Evolutionary conservation across 1,140 invertebrate genomes (phyloP).

Genomic region (Trichoplusia ni): DNA sequence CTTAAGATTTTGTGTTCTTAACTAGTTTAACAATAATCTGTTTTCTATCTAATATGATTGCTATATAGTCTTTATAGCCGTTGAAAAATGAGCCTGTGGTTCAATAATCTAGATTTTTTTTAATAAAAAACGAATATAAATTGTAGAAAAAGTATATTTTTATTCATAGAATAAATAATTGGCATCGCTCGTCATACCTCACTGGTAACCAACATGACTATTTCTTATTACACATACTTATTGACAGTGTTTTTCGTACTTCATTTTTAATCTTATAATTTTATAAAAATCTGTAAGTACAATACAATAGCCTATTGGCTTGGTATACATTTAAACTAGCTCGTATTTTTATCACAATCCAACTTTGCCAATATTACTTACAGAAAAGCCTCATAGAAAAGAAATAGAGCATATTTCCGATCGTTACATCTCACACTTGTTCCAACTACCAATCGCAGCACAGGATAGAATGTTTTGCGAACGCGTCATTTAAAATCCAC

Average conservation of each 20-base stretch:
- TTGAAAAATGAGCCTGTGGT: too few relatives aligned
- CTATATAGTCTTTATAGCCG: too few relatives aligned
- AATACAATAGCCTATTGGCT: not conserved
- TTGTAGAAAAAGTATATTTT: constrained; percentile 46
- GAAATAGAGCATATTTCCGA: constrained; percentile 20
- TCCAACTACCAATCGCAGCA: not conserved
- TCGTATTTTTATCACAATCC: constrained; percentile 13
- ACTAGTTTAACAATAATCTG: too few relatives aligned
- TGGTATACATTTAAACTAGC: constrained; percentile 5
- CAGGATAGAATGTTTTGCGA: not conserved
- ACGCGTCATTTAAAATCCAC: not conserved
- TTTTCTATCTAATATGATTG: too few relatives aligned
- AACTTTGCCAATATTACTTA: constrained; percentile 15
- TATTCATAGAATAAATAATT: constrained; percentile 78
- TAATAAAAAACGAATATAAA: constrained; percentile 27
- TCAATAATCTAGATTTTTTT: too few relatives aligned
- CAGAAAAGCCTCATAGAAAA: constrained; percentile 15
- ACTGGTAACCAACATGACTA: constrained; percentile 45
- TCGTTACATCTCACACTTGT: not conserved
- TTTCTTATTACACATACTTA: constrained; percentile 24
- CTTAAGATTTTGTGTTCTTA: too few relatives aligned
- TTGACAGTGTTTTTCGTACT: constrained; percentile 6
- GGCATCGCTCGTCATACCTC: constrained; percentile 36
- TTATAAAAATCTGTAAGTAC: constrained; percentile 19
- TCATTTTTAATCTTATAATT: constrained; percentile 9